phyloP scores from a whole-genome alignment of 2,113 vertebrate genomes.

The Setophaga petechia region DNA sequence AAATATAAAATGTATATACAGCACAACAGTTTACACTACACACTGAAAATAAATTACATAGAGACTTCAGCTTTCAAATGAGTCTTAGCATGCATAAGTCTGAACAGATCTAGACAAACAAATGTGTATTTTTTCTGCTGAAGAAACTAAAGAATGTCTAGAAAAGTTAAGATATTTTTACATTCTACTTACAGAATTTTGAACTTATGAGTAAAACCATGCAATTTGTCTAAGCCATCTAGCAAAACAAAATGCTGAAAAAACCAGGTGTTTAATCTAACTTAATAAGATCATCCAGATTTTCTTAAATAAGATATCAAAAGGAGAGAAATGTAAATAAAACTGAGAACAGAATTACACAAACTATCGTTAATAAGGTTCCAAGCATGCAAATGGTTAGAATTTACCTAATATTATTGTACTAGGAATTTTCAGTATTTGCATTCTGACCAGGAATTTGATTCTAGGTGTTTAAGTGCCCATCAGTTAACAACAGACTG shows the following conservation, averaged over 20 bases:
- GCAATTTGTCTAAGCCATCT: neutral
- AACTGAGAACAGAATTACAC: neutral
- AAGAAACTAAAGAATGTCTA: conserved; percentile 24
- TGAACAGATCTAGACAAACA: conserved; percentile 72
- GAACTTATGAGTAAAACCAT: neutral
- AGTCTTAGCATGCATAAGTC: conserved; percentile 63
- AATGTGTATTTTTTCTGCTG: conserved; percentile 33
- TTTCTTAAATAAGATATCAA: neutral
- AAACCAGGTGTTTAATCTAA: neutral
- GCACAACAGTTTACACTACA: conserved; percentile 78
- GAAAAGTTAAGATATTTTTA: conserved; percentile 29
- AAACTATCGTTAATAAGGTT: neutral
- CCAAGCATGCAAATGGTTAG: neutral
- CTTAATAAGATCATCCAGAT: neutral
- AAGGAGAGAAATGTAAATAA: neutral
- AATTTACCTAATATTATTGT: neutral
- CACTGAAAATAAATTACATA: conserved; percentile 79
- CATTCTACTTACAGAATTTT: neutral
- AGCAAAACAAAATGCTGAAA: neutral
- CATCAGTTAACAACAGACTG: neutral
- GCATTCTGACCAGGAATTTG: neutral
- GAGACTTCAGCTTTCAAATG: conserved; percentile 61
- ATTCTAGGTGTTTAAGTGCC: neutral
- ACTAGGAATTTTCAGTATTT: neutral
- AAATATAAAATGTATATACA: conserved; percentile 86